Base-by-base conservation (phyloP, 1,140 invertebrate genomes). In the Brachionus sp. region DNA sequence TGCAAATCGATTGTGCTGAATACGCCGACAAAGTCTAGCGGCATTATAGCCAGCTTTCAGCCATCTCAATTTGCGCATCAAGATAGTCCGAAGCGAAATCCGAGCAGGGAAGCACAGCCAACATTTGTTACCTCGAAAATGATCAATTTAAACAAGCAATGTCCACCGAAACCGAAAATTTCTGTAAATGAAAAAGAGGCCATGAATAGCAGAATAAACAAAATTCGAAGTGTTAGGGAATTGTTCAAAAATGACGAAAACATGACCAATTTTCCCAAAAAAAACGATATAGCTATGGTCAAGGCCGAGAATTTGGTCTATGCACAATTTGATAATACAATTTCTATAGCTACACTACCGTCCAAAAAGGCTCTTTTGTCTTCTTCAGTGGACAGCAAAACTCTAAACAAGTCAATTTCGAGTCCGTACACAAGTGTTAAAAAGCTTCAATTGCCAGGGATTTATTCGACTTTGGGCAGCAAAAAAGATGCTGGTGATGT, bases 161-260 rank as follows among this genome's bases (percentile, higher is more conserved):
- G 29, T 19, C 70, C 70, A 46, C 70, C 70, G 0, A 75, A 75
- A 19, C 70, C 70, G 7, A 75, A 25, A 75, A 23, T 75, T 46
- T 19, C 33, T 25, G 44, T 0, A 12, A 7, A 6, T 25, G 42
- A 75, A 12, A 33, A 75, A 46, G 70, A 75, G 6, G 42, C 19
- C 0, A n/a, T 75, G n/a, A 44, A 75, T 46, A 6, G 10, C 25
- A 46, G 33, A 46, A 23, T 46, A 23, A 46, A 7, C 19, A 75
- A 75, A 25, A 46, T 75, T n/a, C 16, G 70, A 46, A 75, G 70
- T 75, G 70, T 75, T 0, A 25, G 10, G 23, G 70, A 75, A n/a
- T 75, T 75, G 39, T 75, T 75, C 16, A 75, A 50, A 46, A 75
- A 75, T 75, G 70, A 75, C 12, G 70, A 75, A 46, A 44, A 19